Evolutionary conservation across 1,140 invertebrate species (phyloP).

Genomic region (Heliconius congener): DNA sequence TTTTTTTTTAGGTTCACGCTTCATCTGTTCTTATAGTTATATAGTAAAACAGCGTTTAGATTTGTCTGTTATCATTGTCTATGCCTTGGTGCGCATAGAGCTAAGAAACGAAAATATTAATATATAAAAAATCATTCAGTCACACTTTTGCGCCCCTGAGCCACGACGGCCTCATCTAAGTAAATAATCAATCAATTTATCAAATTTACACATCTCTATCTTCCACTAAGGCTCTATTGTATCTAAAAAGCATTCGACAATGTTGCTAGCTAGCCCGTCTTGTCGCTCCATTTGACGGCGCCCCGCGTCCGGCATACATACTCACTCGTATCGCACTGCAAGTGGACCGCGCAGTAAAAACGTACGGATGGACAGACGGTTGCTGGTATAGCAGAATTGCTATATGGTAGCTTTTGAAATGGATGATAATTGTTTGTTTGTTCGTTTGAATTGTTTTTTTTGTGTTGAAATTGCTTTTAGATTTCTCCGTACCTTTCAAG

Average conservation of each 20-base stretch:
- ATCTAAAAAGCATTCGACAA: slow-evolving; percentile 10
- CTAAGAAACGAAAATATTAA: no score
- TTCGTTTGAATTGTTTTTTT: not conserved
- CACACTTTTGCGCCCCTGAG: no score
- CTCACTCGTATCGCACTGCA: slow-evolving; percentile 77
- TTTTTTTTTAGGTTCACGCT: not conserved
- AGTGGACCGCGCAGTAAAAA: slow-evolving; percentile 73
- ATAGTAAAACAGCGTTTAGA: no score
- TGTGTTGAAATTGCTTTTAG: no score
- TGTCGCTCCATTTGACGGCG: slow-evolving; percentile 71
- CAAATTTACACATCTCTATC: not conserved
- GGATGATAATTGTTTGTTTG: slow-evolving; percentile 13
- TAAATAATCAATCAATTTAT: not conserved
- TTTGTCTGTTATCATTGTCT: no score
- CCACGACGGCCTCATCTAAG: no score
- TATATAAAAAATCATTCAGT: no score
- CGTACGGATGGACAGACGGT: slow-evolving; percentile 57
- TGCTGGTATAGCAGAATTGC: slow-evolving; percentile 30
- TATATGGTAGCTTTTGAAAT: slow-evolving; percentile 10
- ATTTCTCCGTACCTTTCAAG: no score
- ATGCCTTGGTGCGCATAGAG: no score
- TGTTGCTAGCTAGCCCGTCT: slow-evolving; percentile 18
- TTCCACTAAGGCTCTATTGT: not conserved
- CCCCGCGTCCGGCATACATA: slow-evolving; percentile 72
- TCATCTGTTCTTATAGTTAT: no score